Conservation (phyloP, 2,113 vertebrate species). For the Syngnathus typhle region DNA sequence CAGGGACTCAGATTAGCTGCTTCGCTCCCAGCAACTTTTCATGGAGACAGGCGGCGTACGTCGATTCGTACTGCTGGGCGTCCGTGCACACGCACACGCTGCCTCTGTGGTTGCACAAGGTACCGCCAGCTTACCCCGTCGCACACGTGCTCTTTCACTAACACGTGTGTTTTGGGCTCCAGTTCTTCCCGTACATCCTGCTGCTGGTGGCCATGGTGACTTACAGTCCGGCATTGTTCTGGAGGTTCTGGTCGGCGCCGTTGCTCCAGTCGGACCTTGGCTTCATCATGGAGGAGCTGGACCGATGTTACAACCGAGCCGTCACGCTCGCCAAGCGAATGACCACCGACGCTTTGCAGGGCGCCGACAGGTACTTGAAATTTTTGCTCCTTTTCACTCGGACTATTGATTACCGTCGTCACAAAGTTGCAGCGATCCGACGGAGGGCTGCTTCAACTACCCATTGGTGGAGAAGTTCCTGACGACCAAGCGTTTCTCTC, state of each 20-base stretch:
- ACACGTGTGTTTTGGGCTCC: not conserved
- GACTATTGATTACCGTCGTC: no score
- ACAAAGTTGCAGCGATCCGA: slow-evolving; percentile 64
- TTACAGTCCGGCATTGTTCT: slow-evolving; percentile 83
- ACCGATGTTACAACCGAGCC: slow-evolving; percentile 86
- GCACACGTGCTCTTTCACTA: slow-evolving; percentile 30
- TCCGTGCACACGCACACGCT: slow-evolving; percentile 72
- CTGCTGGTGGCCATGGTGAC: slow-evolving; percentile 82
- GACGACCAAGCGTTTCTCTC: slow-evolving; percentile 80
- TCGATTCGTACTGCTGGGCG: slow-evolving; percentile 88
- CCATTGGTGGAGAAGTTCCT: slow-evolving; percentile 92
- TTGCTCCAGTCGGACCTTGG: slow-evolving; percentile 86
- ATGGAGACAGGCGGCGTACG: slow-evolving; percentile 82
- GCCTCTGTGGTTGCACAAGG: slow-evolving; percentile 86
- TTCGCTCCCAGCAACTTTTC: slow-evolving; percentile 83
- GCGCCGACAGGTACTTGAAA: not conserved
- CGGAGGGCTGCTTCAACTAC: slow-evolving; percentile 83
- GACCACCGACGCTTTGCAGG: slow-evolving; percentile 17
- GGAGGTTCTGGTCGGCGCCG: slow-evolving; percentile 81
- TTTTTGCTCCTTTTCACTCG: no score
- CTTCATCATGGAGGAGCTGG: slow-evolving; percentile 93
- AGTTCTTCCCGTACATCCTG: slow-evolving; percentile 96
- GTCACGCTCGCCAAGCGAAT: slow-evolving; percentile 81
- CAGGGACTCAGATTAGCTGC: slow-evolving; percentile 88
- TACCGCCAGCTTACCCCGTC: slow-evolving; percentile 38